Conservation (phyloP, 2,888 invertebrate species). For the Nycteola revayana region DNA sequence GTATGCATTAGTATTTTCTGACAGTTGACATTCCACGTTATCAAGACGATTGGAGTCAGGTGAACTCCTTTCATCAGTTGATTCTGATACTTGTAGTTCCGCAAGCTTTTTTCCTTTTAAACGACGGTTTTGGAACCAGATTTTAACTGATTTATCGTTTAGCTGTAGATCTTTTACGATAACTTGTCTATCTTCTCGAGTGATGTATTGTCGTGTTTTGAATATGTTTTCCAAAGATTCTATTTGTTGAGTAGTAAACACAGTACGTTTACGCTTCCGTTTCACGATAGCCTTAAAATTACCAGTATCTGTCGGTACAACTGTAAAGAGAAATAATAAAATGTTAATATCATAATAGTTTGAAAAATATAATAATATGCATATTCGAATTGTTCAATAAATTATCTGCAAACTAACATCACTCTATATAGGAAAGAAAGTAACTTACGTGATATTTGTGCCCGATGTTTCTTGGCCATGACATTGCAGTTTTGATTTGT, state of each 20-base stretch:
- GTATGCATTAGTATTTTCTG: conserved; percentile 42
- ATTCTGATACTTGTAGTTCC: conserved; percentile 12
- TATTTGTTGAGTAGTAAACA: conserved; percentile 88
- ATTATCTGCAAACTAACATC: too few species aligned
- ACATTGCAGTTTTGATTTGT: conserved; percentile 3
- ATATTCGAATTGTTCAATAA: too few species aligned
- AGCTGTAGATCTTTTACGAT: conserved; percentile 83
- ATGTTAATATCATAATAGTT: too few species aligned
- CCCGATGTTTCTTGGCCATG: conserved; percentile 20
- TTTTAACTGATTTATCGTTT: conserved; percentile 87
- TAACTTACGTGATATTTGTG: conserved; percentile 36
- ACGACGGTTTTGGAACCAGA: conserved; percentile 90
- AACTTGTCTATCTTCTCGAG: conserved; percentile 85
- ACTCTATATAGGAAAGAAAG: background rate
- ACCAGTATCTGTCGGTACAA: conserved; percentile 26
- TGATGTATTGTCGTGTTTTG: conserved; percentile 84
- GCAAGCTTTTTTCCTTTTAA: conserved; percentile 84
- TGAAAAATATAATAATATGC: too few species aligned
- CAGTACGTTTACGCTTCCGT: conserved; percentile 86
- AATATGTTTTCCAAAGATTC: conserved; percentile 88
- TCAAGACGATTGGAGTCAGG: conserved; percentile 32
- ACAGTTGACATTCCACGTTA: conserved; percentile 46
- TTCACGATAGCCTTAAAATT: conserved; percentile 38
- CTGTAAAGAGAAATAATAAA: conserved; percentile 24
- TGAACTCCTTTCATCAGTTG: conserved; percentile 4